Conservation (phyloP, 2,888 invertebrate genomes). For the Xylocampa areola region DNA sequence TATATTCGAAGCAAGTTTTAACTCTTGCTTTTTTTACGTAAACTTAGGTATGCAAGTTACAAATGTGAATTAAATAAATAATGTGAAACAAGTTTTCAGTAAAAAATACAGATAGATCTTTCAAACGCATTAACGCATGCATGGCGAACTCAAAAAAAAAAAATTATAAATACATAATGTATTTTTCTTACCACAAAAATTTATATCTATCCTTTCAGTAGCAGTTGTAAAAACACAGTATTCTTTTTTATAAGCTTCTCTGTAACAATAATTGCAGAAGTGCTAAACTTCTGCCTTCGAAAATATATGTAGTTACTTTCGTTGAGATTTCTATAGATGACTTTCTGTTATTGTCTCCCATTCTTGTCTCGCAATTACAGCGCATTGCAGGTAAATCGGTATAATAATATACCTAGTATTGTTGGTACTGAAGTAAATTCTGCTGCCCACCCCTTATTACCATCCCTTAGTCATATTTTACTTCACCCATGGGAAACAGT, state of each 20-base stretch:
- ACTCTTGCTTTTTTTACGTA: slow-evolving; percentile 60
- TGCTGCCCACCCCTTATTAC: not conserved
- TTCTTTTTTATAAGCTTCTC: no score
- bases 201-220: no score
- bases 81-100: no score
- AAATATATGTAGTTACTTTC: no score
- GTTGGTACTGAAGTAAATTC: not conserved
- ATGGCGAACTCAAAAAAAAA: no score
- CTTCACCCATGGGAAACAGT: slow-evolving; percentile 14
- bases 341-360: not conserved
- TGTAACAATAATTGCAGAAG: no score
- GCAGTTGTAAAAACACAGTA: not conserved
- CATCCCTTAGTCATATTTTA: slow-evolving; percentile 12
- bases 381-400: not conserved
- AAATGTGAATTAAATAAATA: slow-evolving; percentile 39
- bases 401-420: not conserved
- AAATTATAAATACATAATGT: no score
- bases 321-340: no score
- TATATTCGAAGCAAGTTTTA: slow-evolving; percentile 68
- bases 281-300: no score
- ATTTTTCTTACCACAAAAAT: no score
- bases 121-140: no score
- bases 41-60: slow-evolving; percentile 53
- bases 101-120: no score
- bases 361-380: slow-evolving; percentile 1